A percentile compares a stretch with the other conserved stretches of the same genome.
These are phyloP conservation scores for Cheilosia variabilis DNA, from an alignment of 2,888 invertebrate genomes.

Conservation along the genomic window DNA sequence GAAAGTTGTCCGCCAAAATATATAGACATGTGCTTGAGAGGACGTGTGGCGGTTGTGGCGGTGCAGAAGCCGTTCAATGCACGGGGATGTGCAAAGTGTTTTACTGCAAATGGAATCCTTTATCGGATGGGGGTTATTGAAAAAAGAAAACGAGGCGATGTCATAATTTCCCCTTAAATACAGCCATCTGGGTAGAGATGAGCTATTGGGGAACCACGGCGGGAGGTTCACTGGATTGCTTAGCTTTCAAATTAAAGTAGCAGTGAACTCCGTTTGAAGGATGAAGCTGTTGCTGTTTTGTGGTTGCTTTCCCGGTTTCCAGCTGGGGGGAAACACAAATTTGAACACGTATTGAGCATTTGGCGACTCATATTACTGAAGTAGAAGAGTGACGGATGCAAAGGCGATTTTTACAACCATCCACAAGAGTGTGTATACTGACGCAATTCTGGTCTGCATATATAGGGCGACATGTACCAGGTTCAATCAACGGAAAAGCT, in stretches of 20 bases:
- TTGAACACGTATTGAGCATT: no score
- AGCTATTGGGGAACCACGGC: not conserved
- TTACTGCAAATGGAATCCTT: conserved; percentile 29
- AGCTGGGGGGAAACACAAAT: no score
- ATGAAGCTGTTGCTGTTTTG: no score
- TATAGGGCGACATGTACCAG: no score
- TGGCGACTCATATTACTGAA: no score
- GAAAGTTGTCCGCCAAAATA: conserved; percentile 20
- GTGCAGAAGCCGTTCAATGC: not conserved
- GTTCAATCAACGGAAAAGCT: no score
- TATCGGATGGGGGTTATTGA: conserved; percentile 10
- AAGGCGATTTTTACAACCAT: no score
- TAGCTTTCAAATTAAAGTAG: not conserved
- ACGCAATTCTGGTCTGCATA: no score
- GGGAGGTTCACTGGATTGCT: not conserved
- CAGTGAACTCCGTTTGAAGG: no score
- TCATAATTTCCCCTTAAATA: conserved; percentile 35
- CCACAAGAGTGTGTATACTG: no score
- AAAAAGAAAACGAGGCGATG: conserved; percentile 21
- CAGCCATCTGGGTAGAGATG: conserved; percentile 2
- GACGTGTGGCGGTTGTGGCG: not conserved
- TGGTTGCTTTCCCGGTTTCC: no score
- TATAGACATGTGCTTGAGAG: not conserved
- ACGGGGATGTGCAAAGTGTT: conserved; percentile 18
- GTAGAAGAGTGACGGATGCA: no score